Evolutionary conservation across 2,113 vertebrate species (phyloP).

Genomic region (Galeopterus variegatus): DNA sequence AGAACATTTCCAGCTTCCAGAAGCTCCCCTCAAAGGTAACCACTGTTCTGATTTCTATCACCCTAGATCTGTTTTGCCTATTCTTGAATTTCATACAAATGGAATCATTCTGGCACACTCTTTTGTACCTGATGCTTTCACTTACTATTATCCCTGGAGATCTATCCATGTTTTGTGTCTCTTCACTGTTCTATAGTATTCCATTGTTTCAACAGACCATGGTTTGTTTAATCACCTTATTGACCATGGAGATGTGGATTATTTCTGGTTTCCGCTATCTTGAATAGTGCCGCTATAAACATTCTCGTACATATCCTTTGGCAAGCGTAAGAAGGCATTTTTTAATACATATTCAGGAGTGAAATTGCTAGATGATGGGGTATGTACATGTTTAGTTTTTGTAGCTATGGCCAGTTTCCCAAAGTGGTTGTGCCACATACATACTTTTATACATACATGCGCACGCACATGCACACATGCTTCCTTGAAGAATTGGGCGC

Average conservation of each 20-base stretch:
- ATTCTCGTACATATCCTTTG: fast-evolving
- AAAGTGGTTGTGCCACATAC: not conserved
- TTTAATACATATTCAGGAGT: not conserved
- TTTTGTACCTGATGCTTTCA: not conserved
- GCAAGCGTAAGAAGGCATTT: not conserved
- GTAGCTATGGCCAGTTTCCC: not conserved
- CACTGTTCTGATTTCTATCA: not conserved
- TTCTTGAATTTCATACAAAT: not conserved
- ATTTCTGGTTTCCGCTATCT: not conserved
- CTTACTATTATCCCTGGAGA: fast-evolving
- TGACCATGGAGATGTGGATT: not conserved
- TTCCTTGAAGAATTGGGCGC: not conserved
- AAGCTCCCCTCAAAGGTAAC: not conserved
- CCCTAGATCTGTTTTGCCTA: not conserved
- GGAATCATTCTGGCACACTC: not conserved
- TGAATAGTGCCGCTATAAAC: not conserved
- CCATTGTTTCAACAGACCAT: not conserved
- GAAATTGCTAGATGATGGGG: too few species aligned
- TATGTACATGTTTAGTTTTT: not conserved
- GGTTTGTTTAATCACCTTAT: too few species aligned
- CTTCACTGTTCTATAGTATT: not conserved
- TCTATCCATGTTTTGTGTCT: fast-evolving
- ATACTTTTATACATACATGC: not conserved
- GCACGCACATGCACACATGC: not conserved
- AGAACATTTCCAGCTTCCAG: not conserved